Conservation (phyloP, 2,888 invertebrate genomes). For the Morpho achilles region DNA sequence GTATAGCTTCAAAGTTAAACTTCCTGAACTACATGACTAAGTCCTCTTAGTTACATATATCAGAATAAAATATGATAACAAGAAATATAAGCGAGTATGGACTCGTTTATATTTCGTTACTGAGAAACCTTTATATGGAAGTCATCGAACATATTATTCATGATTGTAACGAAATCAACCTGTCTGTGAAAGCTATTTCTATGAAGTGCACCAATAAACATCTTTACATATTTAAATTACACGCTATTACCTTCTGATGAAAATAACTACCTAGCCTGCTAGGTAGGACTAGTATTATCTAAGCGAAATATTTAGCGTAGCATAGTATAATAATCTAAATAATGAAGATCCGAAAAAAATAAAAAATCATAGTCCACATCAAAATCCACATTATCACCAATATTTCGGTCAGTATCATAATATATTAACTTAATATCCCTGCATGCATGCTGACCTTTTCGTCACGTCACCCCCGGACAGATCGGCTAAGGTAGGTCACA, state of each 20-base stretch:
- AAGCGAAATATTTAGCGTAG: too few relatives aligned
- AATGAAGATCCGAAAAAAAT: too few relatives aligned
- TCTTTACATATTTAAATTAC: neutral
- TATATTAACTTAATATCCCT: too few relatives aligned
- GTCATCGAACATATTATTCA: constrained; percentile 4
- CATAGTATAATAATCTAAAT: too few relatives aligned
- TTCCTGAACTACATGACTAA: neutral
- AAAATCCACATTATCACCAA: too few relatives aligned
- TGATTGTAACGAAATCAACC: constrained; percentile 3
- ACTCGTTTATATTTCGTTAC: neutral
- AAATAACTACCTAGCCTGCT: neutral
- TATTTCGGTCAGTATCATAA: too few relatives aligned
- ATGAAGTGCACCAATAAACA: neutral
- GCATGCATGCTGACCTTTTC: too few relatives aligned
- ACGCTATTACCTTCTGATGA: neutral
- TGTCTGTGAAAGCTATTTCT: constrained; percentile 3
- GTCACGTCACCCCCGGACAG: too few relatives aligned
- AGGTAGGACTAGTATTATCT: too few relatives aligned
- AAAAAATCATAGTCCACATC: too few relatives aligned
- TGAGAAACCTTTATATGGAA: constrained; percentile 7
- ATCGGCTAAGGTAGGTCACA: too few relatives aligned
- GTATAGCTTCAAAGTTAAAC: neutral
- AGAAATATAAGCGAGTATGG: constrained; percentile 1
- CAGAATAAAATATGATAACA: constrained; percentile 8
- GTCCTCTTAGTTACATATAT: constrained; percentile 1